phyloP scores from a whole-genome alignment of 2,888 invertebrate species.

The Ornithoptera alexandrae region DNA sequence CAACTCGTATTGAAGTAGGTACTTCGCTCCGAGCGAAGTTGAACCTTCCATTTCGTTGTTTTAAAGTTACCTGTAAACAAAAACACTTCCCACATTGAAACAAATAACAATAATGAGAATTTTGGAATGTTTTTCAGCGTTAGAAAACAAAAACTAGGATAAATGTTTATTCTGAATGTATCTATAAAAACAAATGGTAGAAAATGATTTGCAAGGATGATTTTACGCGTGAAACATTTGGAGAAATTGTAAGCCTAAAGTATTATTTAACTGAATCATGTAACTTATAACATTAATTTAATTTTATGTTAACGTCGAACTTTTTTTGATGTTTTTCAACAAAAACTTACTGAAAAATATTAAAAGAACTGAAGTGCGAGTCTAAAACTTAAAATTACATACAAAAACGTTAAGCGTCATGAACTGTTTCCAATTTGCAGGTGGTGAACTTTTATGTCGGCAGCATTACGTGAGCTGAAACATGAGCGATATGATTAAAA shows the following conservation, averaged over 20 bases:
- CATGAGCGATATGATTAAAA: constrained; percentile 74
- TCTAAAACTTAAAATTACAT: background rate
- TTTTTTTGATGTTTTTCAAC: background rate
- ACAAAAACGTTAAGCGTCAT: constrained; percentile 33
- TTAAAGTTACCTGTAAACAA: constrained; percentile 72
- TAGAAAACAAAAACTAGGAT: constrained; percentile 10
- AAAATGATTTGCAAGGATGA: background rate
- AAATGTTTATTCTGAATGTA: constrained; percentile 7
- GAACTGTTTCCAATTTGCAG: constrained; percentile 69
- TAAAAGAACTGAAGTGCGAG: background rate
- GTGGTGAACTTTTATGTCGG: constrained; percentile 74
- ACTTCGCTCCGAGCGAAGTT: constrained; percentile 58
- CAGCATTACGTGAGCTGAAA: constrained; percentile 74
- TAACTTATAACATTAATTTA: background rate
- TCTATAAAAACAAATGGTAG: background rate
- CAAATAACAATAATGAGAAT: constrained; percentile 37
- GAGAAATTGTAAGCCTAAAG: background rate
- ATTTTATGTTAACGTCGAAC: background rate
- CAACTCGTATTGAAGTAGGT: constrained; percentile 61
- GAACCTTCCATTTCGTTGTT: constrained; percentile 61
- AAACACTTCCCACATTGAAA: constrained; percentile 49
- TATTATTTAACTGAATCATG: background rate
- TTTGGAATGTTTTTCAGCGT: constrained; percentile 34
- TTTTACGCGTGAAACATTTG: background rate
- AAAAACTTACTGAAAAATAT: background rate